Evolutionary conservation across 2,113 vertebrate genomes (phyloP).

Genomic region (Gambusia holbrooki): DNA sequence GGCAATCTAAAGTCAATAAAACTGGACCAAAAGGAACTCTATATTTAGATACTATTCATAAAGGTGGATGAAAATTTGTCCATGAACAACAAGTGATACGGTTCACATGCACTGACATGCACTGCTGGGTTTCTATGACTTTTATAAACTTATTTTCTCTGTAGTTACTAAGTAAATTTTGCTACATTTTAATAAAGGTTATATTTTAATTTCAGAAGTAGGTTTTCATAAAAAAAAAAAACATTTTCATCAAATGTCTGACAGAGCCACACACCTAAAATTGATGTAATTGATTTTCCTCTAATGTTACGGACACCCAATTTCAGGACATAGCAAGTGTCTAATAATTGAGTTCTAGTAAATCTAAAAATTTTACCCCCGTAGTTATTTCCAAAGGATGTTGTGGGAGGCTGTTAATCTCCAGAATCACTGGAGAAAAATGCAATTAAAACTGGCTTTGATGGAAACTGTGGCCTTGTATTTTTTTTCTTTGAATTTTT

Average conservation of each 20-base stretch:
- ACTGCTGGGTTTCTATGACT: not conserved
- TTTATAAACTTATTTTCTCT: not conserved
- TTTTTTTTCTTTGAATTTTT: constrained; percentile 56
- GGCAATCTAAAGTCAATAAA: not conserved
- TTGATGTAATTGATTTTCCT: not conserved
- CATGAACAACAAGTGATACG: not conserved
- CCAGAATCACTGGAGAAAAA: constrained; percentile 19
- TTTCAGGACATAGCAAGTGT: not conserved
- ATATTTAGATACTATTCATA: not conserved
- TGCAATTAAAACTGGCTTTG: constrained; percentile 64
- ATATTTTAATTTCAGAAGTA: not conserved
- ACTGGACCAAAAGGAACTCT: not conserved
- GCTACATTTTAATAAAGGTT: too few relatives aligned
- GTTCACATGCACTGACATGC: not conserved
- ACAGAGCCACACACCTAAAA: not conserved
- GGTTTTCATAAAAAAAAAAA: not conserved
- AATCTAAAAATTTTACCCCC: not conserved
- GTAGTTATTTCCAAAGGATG: constrained; percentile 51
- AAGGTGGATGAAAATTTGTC: not conserved
- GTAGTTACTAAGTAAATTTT: not conserved
- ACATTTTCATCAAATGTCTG: not conserved
- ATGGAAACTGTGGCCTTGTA: constrained; percentile 54
- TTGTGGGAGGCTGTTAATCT: constrained; percentile 31
- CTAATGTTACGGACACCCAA: not conserved
- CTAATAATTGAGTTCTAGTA: constrained; percentile 50